Evolutionary conservation across 2,888 invertebrate genomes (phyloP).

Genomic region (Rapana venosa): DNA sequence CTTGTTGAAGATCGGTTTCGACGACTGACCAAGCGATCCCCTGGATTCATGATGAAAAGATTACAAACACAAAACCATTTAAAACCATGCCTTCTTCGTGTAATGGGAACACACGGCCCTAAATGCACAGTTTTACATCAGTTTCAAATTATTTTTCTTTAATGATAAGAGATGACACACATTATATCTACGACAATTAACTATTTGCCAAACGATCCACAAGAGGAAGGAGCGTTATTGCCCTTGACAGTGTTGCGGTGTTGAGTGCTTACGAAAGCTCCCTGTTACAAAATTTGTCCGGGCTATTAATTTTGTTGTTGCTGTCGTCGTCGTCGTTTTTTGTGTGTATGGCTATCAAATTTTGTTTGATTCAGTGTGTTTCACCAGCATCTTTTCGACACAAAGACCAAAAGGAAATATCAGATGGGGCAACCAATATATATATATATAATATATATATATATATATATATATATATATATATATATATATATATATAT

Average conservation of each 20-base stretch:
- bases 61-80: no score
- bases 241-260: not conserved
- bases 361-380: no score
- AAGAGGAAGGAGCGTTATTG: not conserved
- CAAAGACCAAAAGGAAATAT: no score
- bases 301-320: not conserved
- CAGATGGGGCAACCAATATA: no score
- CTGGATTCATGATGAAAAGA: not conserved
- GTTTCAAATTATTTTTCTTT: not conserved
- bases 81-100: no score
- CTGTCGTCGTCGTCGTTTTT: no score
- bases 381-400: no score
- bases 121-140: not conserved
- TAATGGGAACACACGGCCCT: no score
- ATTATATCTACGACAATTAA: not conserved
- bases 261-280: not conserved
- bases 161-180: not conserved
- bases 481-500: no score
- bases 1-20: constrained; percentile 21
- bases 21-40: not conserved
- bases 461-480: no score
- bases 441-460: no score
- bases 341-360: no score
- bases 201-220: not conserved
- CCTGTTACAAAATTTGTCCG: not conserved